These are phyloP conservation scores for Lysandra bellargus DNA, from an alignment of 2,888 invertebrate species.

Conservation along the genomic window DNA sequence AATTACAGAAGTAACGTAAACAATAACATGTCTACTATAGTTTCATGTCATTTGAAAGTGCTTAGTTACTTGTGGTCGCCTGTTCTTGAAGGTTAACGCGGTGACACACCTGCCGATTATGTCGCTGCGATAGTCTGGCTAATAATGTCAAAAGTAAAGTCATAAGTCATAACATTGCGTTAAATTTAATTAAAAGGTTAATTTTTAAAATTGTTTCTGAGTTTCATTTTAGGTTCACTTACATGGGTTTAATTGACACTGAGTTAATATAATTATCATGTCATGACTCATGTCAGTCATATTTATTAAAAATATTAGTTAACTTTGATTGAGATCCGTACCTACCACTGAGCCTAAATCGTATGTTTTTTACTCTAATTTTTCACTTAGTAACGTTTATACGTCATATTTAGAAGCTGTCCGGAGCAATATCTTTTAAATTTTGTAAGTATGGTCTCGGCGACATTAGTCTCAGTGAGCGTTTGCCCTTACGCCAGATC, in stretches of 20 bases:
- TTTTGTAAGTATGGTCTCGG: background rate
- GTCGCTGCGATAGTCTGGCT: background rate
- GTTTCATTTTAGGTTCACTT: too few species aligned
- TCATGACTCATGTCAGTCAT: too few species aligned
- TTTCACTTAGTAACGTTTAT: background rate
- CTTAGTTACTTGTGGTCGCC: background rate
- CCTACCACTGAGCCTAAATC: background rate
- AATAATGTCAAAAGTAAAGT: background rate
- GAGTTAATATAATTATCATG: too few species aligned
- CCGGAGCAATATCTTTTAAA: background rate
- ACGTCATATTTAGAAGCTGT: background rate
- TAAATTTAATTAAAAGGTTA: too few species aligned
- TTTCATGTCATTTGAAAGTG: background rate
- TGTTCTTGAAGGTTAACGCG: background rate
- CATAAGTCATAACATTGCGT: too few species aligned
- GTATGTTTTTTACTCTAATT: background rate
- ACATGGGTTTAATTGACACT: too few species aligned
- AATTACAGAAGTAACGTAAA: slow-evolving; percentile 6
- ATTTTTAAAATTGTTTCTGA: too few species aligned
- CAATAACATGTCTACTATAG: background rate
- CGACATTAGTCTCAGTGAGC: slow-evolving; percentile 29
- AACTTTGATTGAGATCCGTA: too few species aligned
- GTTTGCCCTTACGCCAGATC: slow-evolving; percentile 35
- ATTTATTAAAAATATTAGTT: too few species aligned
- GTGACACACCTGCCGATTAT: background rate